Base-by-base conservation (phyloP, 2,113 vertebrate genomes). In the Entomyzon cyanotis region DNA sequence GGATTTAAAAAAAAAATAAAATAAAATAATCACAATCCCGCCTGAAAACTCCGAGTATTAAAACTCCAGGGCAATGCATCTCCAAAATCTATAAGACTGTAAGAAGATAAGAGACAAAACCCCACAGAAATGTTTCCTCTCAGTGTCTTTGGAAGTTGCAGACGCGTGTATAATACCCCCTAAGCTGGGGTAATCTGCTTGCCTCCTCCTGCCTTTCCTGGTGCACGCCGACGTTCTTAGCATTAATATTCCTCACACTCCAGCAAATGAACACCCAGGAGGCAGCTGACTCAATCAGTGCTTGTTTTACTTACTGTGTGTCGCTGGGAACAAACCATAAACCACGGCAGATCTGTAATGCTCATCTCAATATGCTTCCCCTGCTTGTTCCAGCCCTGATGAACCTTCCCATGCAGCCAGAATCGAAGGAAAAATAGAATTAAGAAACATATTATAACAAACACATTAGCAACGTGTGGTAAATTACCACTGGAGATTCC, bases 241-340 rank as follows among this genome's bases (percentile, higher is more conserved):
- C 95, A 97, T 98, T 98, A 97, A 98, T 96, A 97, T 98, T 97
- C 96, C 95, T 95, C 87, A 90, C 94, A 97, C 97, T 97, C 89
- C 87, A 89, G 97, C 97, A 97, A 98, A 97, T 95, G 96, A 98
- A 96, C 93, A 96, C 97, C 97, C 97, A 96, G 96, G 97, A 98
- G 98, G 97, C 96, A 95, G 94, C 97, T 97, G 97, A 97, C 96
- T 98, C 98, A 98, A 97, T 98, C 98, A 97, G 92, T 73, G 94
- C 96, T 98, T 97, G 96, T 97, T 98, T 97, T 97, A 98, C 97
- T 98, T 98, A 98, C 94, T 96, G 97, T 82, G 96, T 96, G 93
- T 88, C 33, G 73, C 96, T 91, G 96, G 97, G 97, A 97, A 98
- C 94, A 97, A 95, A 92, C 97, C 97, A 96, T 98, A 97, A 98